Evolutionary conservation across 2,888 invertebrate genomes (phyloP).

Genomic region (Apodemia hepburni): DNA sequence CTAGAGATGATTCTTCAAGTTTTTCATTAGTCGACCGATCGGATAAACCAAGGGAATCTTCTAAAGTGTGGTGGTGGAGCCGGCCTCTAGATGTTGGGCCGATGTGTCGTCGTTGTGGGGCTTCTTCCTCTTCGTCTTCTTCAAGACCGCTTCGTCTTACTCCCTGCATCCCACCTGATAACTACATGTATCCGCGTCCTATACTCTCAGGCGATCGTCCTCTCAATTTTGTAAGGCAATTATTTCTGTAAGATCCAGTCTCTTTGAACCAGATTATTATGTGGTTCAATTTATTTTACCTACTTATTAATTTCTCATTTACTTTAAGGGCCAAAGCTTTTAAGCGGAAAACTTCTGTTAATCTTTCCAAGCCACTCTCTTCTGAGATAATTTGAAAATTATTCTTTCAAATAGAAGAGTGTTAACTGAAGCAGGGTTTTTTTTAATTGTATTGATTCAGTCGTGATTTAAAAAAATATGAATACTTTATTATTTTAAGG

Average conservation of each 20-base stretch:
- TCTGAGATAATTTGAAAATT: too few species aligned
- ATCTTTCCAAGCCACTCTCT: too few species aligned
- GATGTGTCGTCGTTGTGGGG: slow-evolving; percentile 57
- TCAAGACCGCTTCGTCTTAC: slow-evolving; percentile 58
- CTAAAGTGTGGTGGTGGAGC: slow-evolving; percentile 55
- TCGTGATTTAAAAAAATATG: too few species aligned
- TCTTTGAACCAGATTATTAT: background rate
- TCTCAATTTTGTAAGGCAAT: slow-evolving; percentile 59
- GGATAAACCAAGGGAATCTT: slow-evolving; percentile 36
- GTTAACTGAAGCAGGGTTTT: too few species aligned
- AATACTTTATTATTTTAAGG: too few species aligned
- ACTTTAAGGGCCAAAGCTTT: too few species aligned
- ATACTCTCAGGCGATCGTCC: slow-evolving; percentile 61
- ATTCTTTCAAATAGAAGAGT: too few species aligned
- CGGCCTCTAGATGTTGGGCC: slow-evolving; percentile 51
- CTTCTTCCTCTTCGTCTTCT: slow-evolving; percentile 54
- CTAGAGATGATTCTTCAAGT: slow-evolving; percentile 42
- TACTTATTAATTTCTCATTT: too few species aligned
- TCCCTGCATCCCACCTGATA: slow-evolving; percentile 45
- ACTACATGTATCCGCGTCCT: slow-evolving; percentile 39
- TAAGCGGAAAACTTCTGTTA: too few species aligned
- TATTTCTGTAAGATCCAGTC: slow-evolving; percentile 47
- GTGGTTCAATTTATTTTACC: background rate
- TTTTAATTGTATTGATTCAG: too few species aligned
- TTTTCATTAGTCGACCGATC: slow-evolving; percentile 31